Evolutionary conservation across 2,888 invertebrate species (phyloP).

Genomic region (Epinotia nisella): DNA sequence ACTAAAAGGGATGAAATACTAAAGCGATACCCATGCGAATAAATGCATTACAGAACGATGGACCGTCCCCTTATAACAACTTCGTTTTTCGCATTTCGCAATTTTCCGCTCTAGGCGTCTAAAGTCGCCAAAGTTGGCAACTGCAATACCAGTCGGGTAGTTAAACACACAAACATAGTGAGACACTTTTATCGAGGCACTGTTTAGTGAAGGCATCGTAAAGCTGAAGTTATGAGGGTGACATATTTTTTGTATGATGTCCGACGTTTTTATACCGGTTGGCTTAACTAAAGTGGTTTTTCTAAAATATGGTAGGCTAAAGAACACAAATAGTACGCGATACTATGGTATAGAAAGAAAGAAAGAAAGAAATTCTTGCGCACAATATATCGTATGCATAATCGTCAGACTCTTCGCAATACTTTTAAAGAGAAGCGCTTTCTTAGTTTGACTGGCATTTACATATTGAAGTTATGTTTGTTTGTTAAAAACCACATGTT

Average conservation of each 20-base stretch:
- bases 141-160: conserved; percentile 20
- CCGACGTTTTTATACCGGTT: neutral
- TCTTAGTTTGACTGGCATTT: no score
- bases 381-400: no score
- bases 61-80: conserved; percentile 6
- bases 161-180: conserved; percentile 27
- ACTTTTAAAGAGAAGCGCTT: no score
- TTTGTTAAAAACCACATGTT: no score
- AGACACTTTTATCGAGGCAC: conserved; percentile 15
- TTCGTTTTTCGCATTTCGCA: neutral
- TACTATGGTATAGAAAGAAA: no score
- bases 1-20: neutral
- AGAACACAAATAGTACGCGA: no score
- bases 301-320: neutral
- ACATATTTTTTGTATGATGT: conserved; percentile 9
- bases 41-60: neutral
- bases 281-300: neutral
- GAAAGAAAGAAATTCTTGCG: no score
- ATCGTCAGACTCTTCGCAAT: no score
- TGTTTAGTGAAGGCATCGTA: conserved; percentile 17
- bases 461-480: no score
- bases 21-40: neutral
- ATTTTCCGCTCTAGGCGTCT: conserved; percentile 23
- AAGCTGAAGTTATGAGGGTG: conserved; percentile 29
- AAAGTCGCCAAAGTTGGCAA: conserved; percentile 22